Base-by-base conservation (phyloP, 2,113 vertebrate genomes). In the Crotalus horridus region DNA sequence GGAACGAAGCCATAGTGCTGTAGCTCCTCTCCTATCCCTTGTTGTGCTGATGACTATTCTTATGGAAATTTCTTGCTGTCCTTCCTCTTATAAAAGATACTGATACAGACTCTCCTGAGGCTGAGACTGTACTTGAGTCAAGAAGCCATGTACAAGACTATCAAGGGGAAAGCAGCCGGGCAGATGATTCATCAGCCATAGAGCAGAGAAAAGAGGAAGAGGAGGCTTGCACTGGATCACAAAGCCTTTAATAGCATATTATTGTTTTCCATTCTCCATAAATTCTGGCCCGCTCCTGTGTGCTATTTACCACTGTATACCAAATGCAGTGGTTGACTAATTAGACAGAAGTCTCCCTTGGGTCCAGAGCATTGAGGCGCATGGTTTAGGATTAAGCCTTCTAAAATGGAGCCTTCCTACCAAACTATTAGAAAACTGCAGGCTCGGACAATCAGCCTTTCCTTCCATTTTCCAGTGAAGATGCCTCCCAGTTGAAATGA, bases 1-100 rank as follows among this genome's bases (percentile, higher is more conserved):
- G 64, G 88, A 46, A 24, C 7, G 55, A 24, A 61, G 29, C 7
- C 21, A 24, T 51, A 26, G 81, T 33, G 33, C 11, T 48, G 23
- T n/a, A 43, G 91, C 95, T 88, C 91, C 86, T 96, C 94, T 95
- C 90, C 48, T 86, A 91, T 90, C 64, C 91, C 96, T 92, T 94
- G 89, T 39, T 39, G 33, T 48, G 58, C 64, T 54, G 93, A 89
- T 96, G 95, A 96, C 91, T 95, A 46, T 81, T 94, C 48, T 92
- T 87, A 95, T n/a, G 96, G 96, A 96, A 92, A 97, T 93, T 74
- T 43, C 69, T 91, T 90, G 91, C 23, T 94, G 95, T 96, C 90
- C 93, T 94, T 93, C 94, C 92, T 95, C 95, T 93, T 94, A 64
- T 61, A 21, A 74, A 91, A 91, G 2, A 74, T 94, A 93, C 64